These are phyloP conservation scores for Apamea sordens DNA, from an alignment of 2,888 invertebrate species.

Conservation along the genomic window DNA sequence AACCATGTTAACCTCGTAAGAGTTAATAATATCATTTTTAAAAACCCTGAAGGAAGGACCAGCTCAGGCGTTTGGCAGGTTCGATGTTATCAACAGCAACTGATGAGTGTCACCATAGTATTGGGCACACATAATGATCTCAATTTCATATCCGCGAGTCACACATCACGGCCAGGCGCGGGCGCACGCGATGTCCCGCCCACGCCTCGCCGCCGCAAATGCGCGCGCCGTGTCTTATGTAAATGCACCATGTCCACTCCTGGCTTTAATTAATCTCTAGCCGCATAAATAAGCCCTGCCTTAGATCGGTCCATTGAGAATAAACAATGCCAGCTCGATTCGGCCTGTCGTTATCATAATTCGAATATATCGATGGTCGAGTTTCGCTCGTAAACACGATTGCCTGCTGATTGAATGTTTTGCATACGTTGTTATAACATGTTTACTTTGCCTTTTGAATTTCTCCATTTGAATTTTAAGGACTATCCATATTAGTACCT, in stretches of 20 bases:
- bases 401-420: slow-evolving; percentile 44
- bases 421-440: slow-evolving; percentile 28
- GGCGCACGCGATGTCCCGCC: slow-evolving; percentile 80
- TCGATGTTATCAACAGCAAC: slow-evolving; percentile 33
- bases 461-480: slow-evolving; percentile 6
- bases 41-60: neutral
- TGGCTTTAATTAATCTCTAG: slow-evolving; percentile 89
- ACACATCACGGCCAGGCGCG: slow-evolving; percentile 66
- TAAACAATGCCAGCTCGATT: slow-evolving; percentile 76
- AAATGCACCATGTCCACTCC: slow-evolving; percentile 87
- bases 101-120: slow-evolving; percentile 44
- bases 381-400: slow-evolving; percentile 37
- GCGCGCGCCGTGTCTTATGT: slow-evolving; percentile 90
- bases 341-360: slow-evolving; percentile 51
- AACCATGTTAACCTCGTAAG: neutral
- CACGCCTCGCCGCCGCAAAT: slow-evolving; percentile 85
- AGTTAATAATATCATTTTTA: neutral
- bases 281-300: slow-evolving; percentile 86
- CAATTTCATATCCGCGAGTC: slow-evolving; percentile 74
- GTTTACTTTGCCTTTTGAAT: slow-evolving; percentile 14
- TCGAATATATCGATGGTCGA: slow-evolving; percentile 50
- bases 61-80: neutral
- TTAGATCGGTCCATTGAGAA: slow-evolving; percentile 82
- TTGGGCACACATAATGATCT: slow-evolving; percentile 71
- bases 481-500: neutral